Conservation (phyloP, 2,888 invertebrate genomes). For the Halictus ligatus region DNA sequence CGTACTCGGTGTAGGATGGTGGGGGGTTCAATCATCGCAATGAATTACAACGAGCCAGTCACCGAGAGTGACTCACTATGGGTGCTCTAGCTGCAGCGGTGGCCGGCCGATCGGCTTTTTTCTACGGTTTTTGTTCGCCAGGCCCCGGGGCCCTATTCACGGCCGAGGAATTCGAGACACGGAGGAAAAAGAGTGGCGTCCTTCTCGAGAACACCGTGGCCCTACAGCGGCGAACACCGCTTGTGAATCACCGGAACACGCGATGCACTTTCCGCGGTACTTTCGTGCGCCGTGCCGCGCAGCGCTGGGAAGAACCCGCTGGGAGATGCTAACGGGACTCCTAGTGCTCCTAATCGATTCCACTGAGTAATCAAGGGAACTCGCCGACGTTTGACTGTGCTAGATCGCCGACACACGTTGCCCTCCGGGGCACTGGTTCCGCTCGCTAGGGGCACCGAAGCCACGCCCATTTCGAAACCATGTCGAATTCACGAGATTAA, state of each 20-base stretch:
- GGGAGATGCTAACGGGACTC: slow-evolving; percentile 37
- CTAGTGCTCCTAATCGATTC: slow-evolving; percentile 42
- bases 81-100: slow-evolving; percentile 49
- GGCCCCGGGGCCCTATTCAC: slow-evolving; percentile 25
- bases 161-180: slow-evolving; percentile 58
- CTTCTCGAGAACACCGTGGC: slow-evolving; percentile 9
- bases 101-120: slow-evolving; percentile 58
- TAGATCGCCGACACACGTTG: not conserved
- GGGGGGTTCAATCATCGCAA: slow-evolving; percentile 75
- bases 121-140: not conserved
- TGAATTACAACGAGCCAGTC: slow-evolving; percentile 80
- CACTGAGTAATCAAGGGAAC: not conserved
- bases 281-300: slow-evolving; percentile 22
- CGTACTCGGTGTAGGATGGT: slow-evolving; percentile 39
- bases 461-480: no score
- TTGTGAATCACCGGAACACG: slow-evolving; percentile 59
- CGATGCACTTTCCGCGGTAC: slow-evolving; percentile 16
- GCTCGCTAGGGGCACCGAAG: not conserved
- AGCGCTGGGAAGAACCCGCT: slow-evolving; percentile 1
- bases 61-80: slow-evolving; percentile 73
- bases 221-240: slow-evolving; percentile 6
- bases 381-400: not conserved
- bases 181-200: slow-evolving; percentile 44
- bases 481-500: no score
- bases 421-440: not conserved